Evolutionary conservation across 2,888 invertebrate species (phyloP).

Genomic region (Brachypterus glaber): DNA sequence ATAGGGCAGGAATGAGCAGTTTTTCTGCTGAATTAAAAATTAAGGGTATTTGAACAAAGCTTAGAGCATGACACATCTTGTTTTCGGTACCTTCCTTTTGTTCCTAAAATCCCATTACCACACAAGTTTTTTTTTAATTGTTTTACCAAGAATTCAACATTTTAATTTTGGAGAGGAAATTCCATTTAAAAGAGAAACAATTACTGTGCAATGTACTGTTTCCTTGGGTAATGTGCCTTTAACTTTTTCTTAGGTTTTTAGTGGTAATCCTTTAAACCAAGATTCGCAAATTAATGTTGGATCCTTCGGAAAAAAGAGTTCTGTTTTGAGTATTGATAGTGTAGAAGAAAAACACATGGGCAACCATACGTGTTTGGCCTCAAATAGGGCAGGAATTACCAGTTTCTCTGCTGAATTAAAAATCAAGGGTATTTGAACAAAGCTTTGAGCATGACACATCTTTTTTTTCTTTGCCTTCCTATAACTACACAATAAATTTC

Average conservation of each 20-base stretch:
- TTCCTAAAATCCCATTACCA: background rate
- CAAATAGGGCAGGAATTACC: constrained; percentile 44
- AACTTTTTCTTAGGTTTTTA: constrained; percentile 63
- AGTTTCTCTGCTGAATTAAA: constrained; percentile 41
- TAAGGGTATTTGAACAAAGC: constrained; percentile 39
- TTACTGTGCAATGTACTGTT: constrained; percentile 54
- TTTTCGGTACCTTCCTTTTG: background rate
- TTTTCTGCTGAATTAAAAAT: constrained; percentile 43
- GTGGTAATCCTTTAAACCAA: constrained; percentile 48
- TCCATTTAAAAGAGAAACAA: constrained; percentile 31
- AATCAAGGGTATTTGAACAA: constrained; percentile 37
- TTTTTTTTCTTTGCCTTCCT: too few relatives aligned
- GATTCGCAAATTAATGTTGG: constrained; percentile 43
- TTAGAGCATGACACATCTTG: background rate
- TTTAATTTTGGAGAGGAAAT: constrained; percentile 47
- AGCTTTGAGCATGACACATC: too few relatives aligned
- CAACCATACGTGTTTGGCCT: constrained; percentile 48
- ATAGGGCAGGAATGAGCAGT: constrained; percentile 43
- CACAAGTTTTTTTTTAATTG: constrained; percentile 37
- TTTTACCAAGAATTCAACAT: constrained; percentile 54
- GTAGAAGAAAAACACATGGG: constrained; percentile 46
- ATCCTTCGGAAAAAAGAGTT: constrained; percentile 54
- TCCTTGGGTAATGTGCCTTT: constrained; percentile 70
- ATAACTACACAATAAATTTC: too few relatives aligned
- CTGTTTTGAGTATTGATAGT: constrained; percentile 51